A percentile compares a stretch with the other conserved stretches of the same genome.
Evolutionary conservation across 2,888 invertebrate genomes (phyloP).

Genomic region (Rhamnusium bicolor): DNA sequence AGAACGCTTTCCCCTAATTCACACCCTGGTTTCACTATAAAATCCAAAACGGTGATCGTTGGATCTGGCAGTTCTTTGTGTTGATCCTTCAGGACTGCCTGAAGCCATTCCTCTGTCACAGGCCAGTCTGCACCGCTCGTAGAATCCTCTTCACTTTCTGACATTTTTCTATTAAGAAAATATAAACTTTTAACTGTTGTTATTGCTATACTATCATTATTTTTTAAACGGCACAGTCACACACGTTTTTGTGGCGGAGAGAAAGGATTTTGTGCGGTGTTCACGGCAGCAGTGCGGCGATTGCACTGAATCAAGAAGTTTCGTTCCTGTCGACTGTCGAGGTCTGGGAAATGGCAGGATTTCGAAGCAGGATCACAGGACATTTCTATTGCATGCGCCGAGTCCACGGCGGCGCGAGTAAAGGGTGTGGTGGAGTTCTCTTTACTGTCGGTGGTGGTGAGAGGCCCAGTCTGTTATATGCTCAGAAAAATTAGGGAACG

Average conservation of each 20-base stretch:
- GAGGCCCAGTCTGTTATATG: constrained; percentile 21
- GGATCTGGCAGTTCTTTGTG: constrained; percentile 67
- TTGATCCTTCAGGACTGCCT: constrained; percentile 72
- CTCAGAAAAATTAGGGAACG: background rate
- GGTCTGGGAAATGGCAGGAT: constrained; percentile 36
- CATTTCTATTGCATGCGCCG: constrained; percentile 23
- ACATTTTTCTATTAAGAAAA: constrained; percentile 65
- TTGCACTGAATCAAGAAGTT: constrained; percentile 3
- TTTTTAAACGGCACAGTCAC: background rate
- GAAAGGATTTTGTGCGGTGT: background rate
- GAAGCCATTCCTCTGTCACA: constrained; percentile 75
- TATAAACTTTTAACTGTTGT: background rate
- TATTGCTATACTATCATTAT: background rate
- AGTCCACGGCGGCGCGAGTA: constrained; percentile 45
- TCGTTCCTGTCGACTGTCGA: background rate
- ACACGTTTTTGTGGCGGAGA: background rate
- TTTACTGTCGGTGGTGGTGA: background rate
- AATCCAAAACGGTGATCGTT: constrained; percentile 70
- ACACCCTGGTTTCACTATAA: constrained; percentile 75
- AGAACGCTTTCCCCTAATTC: constrained; percentile 82
- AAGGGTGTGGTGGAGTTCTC: constrained; percentile 49
- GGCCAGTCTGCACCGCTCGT: constrained; percentile 72
- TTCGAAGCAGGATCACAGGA: constrained; percentile 32
- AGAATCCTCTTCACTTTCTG: constrained; percentile 74
- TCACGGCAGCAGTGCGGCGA: background rate